A percentile compares a stretch with the other conserved stretches of the same genome.
These are phyloP conservation scores for Conchocele bisecta DNA, from an alignment of 2,888 invertebrate species.

Conservation along the genomic window DNA sequence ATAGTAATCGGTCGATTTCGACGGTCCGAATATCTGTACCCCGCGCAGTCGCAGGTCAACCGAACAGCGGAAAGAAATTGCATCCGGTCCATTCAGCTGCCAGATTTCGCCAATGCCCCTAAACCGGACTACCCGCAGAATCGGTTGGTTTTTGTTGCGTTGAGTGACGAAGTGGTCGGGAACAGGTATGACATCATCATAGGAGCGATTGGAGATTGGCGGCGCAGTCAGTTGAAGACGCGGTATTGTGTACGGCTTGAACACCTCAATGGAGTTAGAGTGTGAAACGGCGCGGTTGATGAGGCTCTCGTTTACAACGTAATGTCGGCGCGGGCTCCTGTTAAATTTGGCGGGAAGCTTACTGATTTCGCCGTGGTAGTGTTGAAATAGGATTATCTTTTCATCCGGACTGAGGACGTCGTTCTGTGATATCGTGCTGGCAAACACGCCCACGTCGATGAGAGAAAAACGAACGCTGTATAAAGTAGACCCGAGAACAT, in stretches of 20 bases:
- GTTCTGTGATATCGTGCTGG: conserved; percentile 30
- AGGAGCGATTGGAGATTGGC: background rate
- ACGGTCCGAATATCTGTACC: conserved; percentile 44
- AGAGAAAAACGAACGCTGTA: conserved; percentile 37
- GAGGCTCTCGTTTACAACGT: background rate
- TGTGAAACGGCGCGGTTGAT: background rate
- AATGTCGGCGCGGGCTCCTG: conserved; percentile 9
- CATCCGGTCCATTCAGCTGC: conserved; percentile 46
- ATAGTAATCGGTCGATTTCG: conserved; percentile 7
- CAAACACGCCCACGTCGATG: conserved; percentile 39
- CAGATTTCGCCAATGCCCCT: conserved; percentile 30
- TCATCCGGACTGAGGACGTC: conserved; percentile 42
- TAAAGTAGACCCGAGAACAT: conserved; percentile 28
- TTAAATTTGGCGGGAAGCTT: conserved; percentile 25
- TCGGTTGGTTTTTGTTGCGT: background rate
- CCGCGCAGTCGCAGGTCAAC: conserved; percentile 31
- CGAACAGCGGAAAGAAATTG: conserved; percentile 48
- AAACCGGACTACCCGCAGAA: conserved; percentile 32
- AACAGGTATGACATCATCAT: background rate
- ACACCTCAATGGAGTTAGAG: background rate
- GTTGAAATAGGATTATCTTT: conserved; percentile 43
- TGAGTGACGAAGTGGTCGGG: background rate
- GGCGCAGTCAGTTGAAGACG: no score
- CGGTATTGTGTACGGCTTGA: no score
- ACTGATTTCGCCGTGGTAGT: conserved; percentile 37